Percentiles rank a stretch among this genome's conserved stretches.
Evolutionary conservation across 2,888 invertebrate genomes (phyloP).

Genomic region (Adela reaumurella): DNA sequence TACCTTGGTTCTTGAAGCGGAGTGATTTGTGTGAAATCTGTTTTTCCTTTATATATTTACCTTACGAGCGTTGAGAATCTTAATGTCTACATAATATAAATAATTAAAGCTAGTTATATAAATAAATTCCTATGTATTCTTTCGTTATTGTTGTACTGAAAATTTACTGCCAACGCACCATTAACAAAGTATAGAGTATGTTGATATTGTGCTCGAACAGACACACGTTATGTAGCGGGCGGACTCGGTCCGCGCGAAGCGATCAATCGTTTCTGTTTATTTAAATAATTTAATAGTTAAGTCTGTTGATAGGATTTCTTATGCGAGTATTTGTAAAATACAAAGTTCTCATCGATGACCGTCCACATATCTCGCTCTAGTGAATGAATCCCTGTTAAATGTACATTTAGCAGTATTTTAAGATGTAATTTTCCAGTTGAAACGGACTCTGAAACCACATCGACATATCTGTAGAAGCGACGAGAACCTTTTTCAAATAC

Average conservation of each 20-base stretch:
- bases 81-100: not conserved
- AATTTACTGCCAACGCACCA: not conserved
- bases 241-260: no score
- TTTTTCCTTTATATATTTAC: not conserved
- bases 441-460: constrained; percentile 6
- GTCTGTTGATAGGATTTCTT: not conserved
- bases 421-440: no score
- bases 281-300: not conserved
- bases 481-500: constrained; percentile 6
- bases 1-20: no score
- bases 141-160: not conserved
- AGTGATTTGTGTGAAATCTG: no score
- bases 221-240: no score
- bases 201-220: not conserved
- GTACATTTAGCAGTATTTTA: no score
- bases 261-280: not conserved
- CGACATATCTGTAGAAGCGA: constrained; percentile 12
- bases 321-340: not conserved
- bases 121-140: not conserved
- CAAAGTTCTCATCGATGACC: not conserved
- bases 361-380: not conserved
- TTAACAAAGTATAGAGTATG: not conserved
- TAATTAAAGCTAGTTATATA: not conserved
- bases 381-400: no score
- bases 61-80: not conserved